phyloP scores from a whole-genome alignment of 2,113 vertebrate species.

The Gavia stellata region DNA sequence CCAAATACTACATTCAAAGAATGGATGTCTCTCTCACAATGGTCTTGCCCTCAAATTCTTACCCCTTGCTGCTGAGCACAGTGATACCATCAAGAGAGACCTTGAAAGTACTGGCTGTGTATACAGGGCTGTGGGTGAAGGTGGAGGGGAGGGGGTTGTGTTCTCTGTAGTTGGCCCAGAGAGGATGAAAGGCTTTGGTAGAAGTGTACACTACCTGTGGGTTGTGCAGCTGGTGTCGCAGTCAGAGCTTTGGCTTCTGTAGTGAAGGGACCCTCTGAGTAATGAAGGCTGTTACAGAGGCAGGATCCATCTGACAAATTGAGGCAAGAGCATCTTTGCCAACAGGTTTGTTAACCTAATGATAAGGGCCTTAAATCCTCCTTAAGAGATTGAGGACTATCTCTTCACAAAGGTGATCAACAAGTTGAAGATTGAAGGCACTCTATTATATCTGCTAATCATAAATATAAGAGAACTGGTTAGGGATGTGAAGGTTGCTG shows the following conservation, averaged over 20 bases:
- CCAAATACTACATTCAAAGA: neutral
- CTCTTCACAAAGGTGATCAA: neutral
- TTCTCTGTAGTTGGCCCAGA: neutral
- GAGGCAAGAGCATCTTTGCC: neutral
- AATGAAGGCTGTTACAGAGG: neutral
- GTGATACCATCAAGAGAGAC: neutral
- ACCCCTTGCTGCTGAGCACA: neutral
- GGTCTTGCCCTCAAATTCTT: neutral
- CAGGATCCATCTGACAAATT: neutral
- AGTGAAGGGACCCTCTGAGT: neutral
- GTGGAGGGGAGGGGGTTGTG: neutral
- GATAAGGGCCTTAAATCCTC: neutral
- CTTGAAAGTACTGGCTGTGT: neutral
- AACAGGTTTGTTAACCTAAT: neutral
- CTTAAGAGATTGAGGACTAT: neutral
- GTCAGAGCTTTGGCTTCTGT: neutral
- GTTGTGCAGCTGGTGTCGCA: neutral
- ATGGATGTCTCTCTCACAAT: neutral
- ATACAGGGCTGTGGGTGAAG: neutral
- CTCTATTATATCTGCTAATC: neutral
- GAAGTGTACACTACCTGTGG: accelerated
- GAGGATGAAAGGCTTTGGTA: neutral
- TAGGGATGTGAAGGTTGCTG: neutral
- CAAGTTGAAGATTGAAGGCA: neutral
- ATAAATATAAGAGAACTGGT: neutral